Conservation (phyloP, 2,113 vertebrate species). For the Pelvicachromis taeniatus region DNA sequence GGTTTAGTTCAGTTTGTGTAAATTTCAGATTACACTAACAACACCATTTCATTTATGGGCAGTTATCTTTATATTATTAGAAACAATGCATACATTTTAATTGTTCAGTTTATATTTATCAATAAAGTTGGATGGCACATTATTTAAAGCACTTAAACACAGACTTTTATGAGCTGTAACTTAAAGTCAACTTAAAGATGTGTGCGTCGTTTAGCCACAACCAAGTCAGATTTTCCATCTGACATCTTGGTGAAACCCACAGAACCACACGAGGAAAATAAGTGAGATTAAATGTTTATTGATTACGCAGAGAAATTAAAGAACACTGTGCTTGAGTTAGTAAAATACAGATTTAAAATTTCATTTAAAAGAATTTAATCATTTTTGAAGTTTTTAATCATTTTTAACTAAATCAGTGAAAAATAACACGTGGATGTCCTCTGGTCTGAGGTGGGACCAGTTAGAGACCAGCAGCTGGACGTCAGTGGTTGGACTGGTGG, state of each 20-base stretch:
- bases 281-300: background rate
- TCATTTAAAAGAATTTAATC: background rate
- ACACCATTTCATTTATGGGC: too few relatives aligned
- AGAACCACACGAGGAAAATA: background rate
- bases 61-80: too few relatives aligned
- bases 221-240: background rate
- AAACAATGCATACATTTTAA: too few relatives aligned
- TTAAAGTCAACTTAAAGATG: too few relatives aligned
- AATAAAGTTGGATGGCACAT: too few relatives aligned
- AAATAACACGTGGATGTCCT: fast-evolving
- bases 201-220: background rate
- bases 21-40: too few relatives aligned
- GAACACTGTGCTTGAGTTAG: background rate
- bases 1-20: too few relatives aligned
- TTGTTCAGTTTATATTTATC: too few relatives aligned
- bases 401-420: fast-evolving
- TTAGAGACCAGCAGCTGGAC: too few relatives aligned
- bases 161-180: too few relatives aligned
- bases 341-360: background rate
- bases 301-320: background rate
- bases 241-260: background rate
- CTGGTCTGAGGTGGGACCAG: fast-evolving
- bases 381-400: fast-evolving
- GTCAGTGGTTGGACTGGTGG: too few relatives aligned
- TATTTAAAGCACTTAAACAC: too few relatives aligned